phyloP scores from a whole-genome alignment of 2,113 vertebrate species.

The Actenoides lindsayi region DNA sequence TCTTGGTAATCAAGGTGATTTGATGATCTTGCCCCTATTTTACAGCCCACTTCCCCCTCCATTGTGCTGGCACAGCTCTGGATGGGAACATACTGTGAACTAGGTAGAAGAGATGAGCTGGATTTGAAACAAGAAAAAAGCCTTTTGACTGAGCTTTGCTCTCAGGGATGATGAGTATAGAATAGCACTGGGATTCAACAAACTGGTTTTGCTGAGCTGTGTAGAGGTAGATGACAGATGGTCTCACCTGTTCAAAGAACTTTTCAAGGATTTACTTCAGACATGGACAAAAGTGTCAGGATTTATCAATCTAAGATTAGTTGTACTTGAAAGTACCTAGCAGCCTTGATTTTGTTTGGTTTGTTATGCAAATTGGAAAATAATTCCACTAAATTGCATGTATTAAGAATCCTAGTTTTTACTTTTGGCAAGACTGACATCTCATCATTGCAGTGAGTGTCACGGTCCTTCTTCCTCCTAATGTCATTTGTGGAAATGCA shows the following conservation, averaged over 20 bases:
- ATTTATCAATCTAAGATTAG: not conserved
- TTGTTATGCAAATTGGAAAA: not conserved
- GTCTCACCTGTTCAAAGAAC: not conserved
- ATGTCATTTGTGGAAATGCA: constrained; percentile 28
- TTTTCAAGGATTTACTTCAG: not conserved
- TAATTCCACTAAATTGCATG: not conserved
- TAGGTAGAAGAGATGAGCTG: not conserved
- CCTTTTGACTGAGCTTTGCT: not conserved
- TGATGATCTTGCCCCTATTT: not conserved
- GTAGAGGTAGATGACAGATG: not conserved
- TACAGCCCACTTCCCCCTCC: not conserved
- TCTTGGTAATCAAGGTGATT: not conserved
- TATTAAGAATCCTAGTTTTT: not conserved
- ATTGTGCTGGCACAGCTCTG: accelerated
- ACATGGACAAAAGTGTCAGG: not conserved
- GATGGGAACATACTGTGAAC: not conserved
- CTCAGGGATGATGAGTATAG: not conserved
- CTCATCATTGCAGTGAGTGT: not conserved
- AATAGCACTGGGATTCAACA: not conserved
- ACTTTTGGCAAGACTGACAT: not conserved
- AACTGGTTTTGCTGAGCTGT: not conserved
- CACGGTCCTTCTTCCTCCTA: not conserved
- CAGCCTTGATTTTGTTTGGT: not conserved
- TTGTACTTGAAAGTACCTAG: not conserved
- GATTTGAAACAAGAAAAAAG: not conserved